A percentile compares a stretch with the other conserved stretches of the same genome.
Conservation (phyloP, 1,140 invertebrate species). For the Babylonia areolata region DNA sequence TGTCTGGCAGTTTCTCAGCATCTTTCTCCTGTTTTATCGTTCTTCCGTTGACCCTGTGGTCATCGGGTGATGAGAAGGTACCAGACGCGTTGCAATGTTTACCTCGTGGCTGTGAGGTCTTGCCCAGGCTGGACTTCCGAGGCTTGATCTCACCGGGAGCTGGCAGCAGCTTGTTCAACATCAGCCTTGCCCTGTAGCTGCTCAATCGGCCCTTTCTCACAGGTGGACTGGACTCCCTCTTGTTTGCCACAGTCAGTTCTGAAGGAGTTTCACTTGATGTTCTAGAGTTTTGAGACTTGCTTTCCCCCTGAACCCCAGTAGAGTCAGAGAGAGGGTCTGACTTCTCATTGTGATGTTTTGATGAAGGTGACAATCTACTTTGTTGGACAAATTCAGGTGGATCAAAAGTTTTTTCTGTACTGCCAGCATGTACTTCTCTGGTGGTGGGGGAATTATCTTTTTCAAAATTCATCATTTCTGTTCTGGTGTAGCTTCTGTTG, state of each 20-base stretch:
- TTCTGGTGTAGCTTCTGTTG: neutral
- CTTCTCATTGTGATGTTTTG: neutral
- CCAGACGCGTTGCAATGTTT: neutral
- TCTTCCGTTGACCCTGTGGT: neutral
- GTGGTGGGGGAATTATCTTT: neutral
- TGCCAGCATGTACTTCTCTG: neutral
- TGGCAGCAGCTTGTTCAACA: constrained; percentile 24
- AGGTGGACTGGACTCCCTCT: neutral
- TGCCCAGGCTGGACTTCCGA: neutral
- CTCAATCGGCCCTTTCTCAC: neutral
- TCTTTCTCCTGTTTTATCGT: neutral
- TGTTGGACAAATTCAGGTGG: neutral
- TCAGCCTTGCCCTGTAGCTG: neutral
- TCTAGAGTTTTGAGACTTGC: neutral
- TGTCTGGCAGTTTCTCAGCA: neutral
- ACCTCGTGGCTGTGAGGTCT: neutral
- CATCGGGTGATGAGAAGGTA: neutral
- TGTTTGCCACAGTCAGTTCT: constrained; percentile 30
- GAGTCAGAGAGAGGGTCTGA: neutral
- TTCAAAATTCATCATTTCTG: neutral
- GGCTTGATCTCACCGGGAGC: constrained; percentile 17
- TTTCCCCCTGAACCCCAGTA: neutral
- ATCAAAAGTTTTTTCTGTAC: neutral
- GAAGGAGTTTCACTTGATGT: constrained; percentile 29
- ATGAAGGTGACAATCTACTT: neutral